phyloP scores from a whole-genome alignment of 2,888 invertebrate genomes.

The Heliconius cydno region DNA sequence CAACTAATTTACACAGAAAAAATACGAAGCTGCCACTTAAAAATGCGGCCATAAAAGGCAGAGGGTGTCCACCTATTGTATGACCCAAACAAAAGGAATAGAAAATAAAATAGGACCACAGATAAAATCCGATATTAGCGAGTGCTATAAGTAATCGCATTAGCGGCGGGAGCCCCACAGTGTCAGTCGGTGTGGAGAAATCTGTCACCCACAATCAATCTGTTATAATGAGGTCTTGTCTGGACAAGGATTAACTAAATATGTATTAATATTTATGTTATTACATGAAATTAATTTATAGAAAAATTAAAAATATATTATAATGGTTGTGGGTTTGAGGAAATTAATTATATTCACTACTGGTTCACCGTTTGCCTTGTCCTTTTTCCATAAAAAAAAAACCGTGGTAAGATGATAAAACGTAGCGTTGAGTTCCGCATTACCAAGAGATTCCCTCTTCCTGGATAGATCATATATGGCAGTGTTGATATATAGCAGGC shows the following conservation, averaged over 20 bases:
- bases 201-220: constrained; percentile 15
- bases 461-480: too few species aligned
- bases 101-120: constrained; percentile 12
- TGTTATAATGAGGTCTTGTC: neutral
- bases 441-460: neutral
- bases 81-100: constrained; percentile 20
- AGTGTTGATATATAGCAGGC: too few species aligned
- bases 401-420: neutral
- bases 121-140: constrained; percentile 23
- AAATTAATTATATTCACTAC: neutral
- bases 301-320: neutral
- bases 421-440: neutral
- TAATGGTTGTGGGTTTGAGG: neutral
- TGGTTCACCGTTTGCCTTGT: neutral
- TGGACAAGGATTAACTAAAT: neutral
- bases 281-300: neutral
- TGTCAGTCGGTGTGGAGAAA: neutral
- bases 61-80: constrained; percentile 10
- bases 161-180: neutral
- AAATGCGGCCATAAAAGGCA: constrained; percentile 13
- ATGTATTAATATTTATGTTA: neutral
- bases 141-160: constrained; percentile 21
- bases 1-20: neutral
- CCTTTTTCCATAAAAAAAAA: too few species aligned
- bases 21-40: neutral